Evolutionary conservation across 2,797 vertebrate genomes (phyloP), one percentile per base, ranked within the genome.

Genomic region (Gymnothorax javanicus): DNA sequence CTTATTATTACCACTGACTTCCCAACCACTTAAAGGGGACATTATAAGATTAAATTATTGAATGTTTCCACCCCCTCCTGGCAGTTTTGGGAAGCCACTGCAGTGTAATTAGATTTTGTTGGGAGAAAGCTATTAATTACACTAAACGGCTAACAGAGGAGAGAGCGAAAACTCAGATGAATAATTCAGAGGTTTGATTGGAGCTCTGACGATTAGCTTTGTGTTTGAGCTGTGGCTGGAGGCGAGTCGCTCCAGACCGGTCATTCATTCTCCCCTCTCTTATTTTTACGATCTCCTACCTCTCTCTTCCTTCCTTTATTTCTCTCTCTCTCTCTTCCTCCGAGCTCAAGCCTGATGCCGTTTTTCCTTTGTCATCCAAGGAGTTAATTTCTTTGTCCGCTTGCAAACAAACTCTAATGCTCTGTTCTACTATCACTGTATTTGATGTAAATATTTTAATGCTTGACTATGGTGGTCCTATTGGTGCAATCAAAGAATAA

Each of bases 1-100:
- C 86, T 52, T 83, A 69, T 43, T 83, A 71, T 87, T 83, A 82
- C 77, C 82, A 87, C 83, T 71, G 86, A 87, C 57, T 87, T 87
- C 56, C 27, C 43, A 79, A 87, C 64, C 86, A 83, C 83, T 87
- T 87, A 83, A 83, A 87, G 83, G 67, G 81, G 71, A 64, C 79
- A 83, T 83, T 71, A 58, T 52, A 71, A 71, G 86, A 87, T 87
- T 87, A 87, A 87, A 87, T 69, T 87, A 87, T 87, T 58, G 86
- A 87, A 83, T 87, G 82, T 83, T 87, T 71, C 64, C 79, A 64
- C n/a, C 17, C 12, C 81, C 60, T 87, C 25, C 43, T 69, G 81
- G 59, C 62, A 15, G 43, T 83, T 87, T 83, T 83, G 73, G 84
- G 59, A 82, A 79, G 79, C 77, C 69, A 25, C 59, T 23, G 33